phyloP scores from a whole-genome alignment of 2,888 invertebrate species.

The Thelaira solivaga region DNA sequence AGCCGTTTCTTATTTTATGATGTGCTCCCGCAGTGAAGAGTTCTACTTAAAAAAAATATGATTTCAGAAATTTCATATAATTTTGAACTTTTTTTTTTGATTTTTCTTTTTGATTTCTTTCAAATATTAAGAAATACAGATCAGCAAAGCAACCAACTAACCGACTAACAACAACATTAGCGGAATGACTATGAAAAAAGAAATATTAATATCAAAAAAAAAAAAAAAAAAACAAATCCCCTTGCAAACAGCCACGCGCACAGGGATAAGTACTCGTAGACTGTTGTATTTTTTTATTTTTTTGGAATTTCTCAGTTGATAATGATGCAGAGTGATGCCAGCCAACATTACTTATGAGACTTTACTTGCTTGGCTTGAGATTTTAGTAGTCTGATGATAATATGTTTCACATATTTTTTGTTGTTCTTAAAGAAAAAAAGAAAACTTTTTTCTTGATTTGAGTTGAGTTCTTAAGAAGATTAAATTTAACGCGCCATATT shows the following conservation, averaged over 20 bases:
- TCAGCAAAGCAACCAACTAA: no score
- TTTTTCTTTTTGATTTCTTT: not conserved
- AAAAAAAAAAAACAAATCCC: constrained; percentile 17
- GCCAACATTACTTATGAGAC: constrained; percentile 49
- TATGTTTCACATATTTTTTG: constrained; percentile 39
- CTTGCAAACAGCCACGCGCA: constrained; percentile 36
- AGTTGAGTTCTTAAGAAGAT: constrained; percentile 65
- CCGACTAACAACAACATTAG: constrained; percentile 47
- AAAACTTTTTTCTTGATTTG: constrained; percentile 34
- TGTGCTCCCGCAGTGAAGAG: constrained; percentile 60
- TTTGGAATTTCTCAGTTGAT: constrained; percentile 56
- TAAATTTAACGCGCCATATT: constrained; percentile 67
- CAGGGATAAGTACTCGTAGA: no score
- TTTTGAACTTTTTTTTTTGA: not conserved
- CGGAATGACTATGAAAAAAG: constrained; percentile 37
- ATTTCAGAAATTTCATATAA: constrained; percentile 37
- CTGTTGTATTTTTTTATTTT: no score
- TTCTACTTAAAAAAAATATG: constrained; percentile 51
- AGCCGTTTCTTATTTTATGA: constrained; percentile 62
- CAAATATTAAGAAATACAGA: constrained; percentile 23
- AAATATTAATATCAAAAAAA: constrained; percentile 5
- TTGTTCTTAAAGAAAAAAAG: no score
- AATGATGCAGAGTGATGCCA: constrained; percentile 62
- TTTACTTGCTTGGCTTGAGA: constrained; percentile 25
- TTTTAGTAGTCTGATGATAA: constrained; percentile 53